Evolutionary conservation across 1,140 invertebrate species (phyloP), one percentile per base, ranked within the genome.

Genomic region (Polypedilum pembai): DNA sequence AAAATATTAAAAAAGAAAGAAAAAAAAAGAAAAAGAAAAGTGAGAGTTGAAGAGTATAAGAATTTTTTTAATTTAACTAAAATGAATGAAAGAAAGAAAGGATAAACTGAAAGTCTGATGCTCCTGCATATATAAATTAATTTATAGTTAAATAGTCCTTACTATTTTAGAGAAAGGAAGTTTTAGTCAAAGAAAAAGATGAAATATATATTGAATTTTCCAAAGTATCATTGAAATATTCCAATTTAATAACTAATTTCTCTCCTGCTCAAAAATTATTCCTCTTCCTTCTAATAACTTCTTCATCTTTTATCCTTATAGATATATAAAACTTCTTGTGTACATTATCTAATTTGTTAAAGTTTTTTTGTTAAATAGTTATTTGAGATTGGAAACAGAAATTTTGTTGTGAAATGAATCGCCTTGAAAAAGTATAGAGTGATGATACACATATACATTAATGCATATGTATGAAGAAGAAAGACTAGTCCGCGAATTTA

Each of bases 361-460:
- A 12, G 24, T 56, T 56, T 56, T 56, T 56, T 56, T 56, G 45
- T 56, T 56, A 56, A 56, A 56, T 12, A 56, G 12, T 33, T 56
- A 15, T 56, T 56, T 56, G 45, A 56, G 45, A 56, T 56, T 56
- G 45, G 45, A 12, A n/a, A 33, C 24, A 33, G 24, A 33, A 33
- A 33, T 33, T 33, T 5, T 33, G 24, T 33, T 33, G 12, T 4
- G 45, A n/a, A 56, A 56, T 56, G 45, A 56, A 56, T 56, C 45
- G 45, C n/a, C 45, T n/a, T 56, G 45, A 56, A 56, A 56, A 12
- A 56, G n/a, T 56, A n/a, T n/a, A n/a, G n/a, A n/a, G n/a, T n/a
- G n/a, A n/a, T n/a, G n/a, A n/a, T n/a, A n/a, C n/a, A n/a, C n/a
- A n/a, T n/a, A n/a, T n/a, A n/a, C n/a, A n/a, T n/a, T n/a, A n/a